Evolutionary conservation across 2,888 invertebrate genomes (phyloP), one percentile per base, ranked within the genome.

Genomic region (Azorinus chamasolen): DNA sequence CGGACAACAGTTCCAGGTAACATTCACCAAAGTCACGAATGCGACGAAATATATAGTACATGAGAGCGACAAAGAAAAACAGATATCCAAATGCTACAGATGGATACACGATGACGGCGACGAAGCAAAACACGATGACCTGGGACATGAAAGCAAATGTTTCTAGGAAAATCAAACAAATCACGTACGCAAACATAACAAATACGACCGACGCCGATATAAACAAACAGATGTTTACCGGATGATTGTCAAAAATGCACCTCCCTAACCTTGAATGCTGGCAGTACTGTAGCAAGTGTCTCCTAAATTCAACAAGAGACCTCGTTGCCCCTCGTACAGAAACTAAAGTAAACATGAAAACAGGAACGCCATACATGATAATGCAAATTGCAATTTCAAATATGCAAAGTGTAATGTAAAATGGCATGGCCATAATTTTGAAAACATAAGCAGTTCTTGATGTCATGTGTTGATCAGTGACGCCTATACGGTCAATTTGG

Each of bases 41-140:
- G 22, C 71, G 27, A 6, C 63, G 71, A 43, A 72, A 50, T 12
- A 77, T n/a, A 32, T 77, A 77, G 20, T 77, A 77, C 25, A 77
- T n/a, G 24, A 77, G 48, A 27, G 72, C 66, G 8, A 72, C 22
- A 14, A 63, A 62, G 68, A 77, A 77, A 24, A 71, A 77, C 24
- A 77, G 59, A 58, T 72, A 77, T 5, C 77, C 72, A 45, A 77
- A 71, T 0, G 77, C 48, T 18, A 58, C 53, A 0, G 77, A 53
- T 12, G 77, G 77, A 14, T 58, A 72, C 12, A 77, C 48, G 22
- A 77, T 63, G 18, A 77, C 58, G 3, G 77, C 77, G n/a, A 77
- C 68, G n/a, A 72, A 72, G 27, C 72, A 77, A 27, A 63, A 77
- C 6, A 72, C 61, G 18, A 63, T 24, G 0, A 77, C 58, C 20